Percentiles rank a stretch among this genome's conserved stretches.
Conservation (phyloP, 2,888 invertebrate genomes). For the Trypoxylon attenuatum region DNA sequence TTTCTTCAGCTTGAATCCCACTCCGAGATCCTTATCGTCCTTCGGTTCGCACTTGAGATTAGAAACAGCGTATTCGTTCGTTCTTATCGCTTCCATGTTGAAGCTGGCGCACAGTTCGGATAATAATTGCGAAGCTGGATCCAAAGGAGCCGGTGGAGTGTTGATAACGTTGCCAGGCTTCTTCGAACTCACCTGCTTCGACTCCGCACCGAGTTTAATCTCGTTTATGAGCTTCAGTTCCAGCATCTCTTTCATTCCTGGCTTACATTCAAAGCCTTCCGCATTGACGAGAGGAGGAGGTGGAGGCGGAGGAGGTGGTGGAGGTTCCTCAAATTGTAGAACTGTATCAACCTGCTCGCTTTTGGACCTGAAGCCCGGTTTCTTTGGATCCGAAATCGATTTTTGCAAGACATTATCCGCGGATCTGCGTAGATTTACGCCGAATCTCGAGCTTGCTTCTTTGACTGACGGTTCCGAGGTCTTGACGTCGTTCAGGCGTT, state of each 20-base stretch:
- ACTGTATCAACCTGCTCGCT: constrained; percentile 71
- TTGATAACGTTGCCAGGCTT: constrained; percentile 44
- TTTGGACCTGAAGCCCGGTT: constrained; percentile 69
- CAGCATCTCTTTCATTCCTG: constrained; percentile 87
- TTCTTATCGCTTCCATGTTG: constrained; percentile 78
- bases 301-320: constrained; percentile 73
- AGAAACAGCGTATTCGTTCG: background rate
- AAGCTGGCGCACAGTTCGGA: constrained; percentile 90
- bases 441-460: constrained; percentile 83
- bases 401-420: constrained; percentile 73
- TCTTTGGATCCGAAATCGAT: constrained; percentile 65
- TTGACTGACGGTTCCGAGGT: constrained; percentile 82
- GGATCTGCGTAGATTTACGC: constrained; percentile 82
- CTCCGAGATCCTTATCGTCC: constrained; percentile 8
- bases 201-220: constrained; percentile 86
- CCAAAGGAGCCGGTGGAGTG: constrained; percentile 74
- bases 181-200: constrained; percentile 76
- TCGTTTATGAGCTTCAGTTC: constrained; percentile 88
- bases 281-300: constrained; percentile 69
- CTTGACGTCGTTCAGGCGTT: constrained; percentile 76
- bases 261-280: constrained; percentile 73
- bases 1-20: constrained; percentile 80
- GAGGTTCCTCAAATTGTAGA: constrained; percentile 74
- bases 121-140: constrained; percentile 87
- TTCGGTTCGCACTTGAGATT: background rate